A percentile compares a stretch with the other conserved stretches of the same genome.
phyloP scores from a whole-genome alignment of 2,113 vertebrate genomes.

The Ictalurus punctatus region DNA sequence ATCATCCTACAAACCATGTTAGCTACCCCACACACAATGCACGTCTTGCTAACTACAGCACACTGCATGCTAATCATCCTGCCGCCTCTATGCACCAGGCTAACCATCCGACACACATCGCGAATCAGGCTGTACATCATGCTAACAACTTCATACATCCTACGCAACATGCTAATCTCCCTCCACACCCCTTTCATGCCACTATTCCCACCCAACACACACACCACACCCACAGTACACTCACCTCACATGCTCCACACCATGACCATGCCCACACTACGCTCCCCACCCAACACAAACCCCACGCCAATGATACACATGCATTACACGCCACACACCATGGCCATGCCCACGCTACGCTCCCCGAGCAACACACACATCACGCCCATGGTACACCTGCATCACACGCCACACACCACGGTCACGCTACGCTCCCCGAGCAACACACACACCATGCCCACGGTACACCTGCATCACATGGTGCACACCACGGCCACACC shows the following conservation, averaged over 20 bases:
- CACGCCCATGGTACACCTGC: neutral
- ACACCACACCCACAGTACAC: neutral
- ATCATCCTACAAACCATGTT: constrained; percentile 12
- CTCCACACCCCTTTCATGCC: neutral
- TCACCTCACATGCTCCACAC: neutral
- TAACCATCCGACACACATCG: neutral
- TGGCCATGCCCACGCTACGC: neutral
- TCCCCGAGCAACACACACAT: neutral
- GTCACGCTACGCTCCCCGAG: neutral
- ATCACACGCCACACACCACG: neutral
- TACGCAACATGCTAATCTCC: neutral
- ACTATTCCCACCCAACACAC: neutral
- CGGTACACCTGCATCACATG: neutral
- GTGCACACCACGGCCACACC: neutral
- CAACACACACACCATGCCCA: neutral
- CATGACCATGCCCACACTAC: neutral
- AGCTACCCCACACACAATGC: neutral
- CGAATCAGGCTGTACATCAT: neutral
- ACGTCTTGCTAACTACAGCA: neutral
- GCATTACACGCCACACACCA: neutral
- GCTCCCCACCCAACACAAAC: constrained; percentile 4
- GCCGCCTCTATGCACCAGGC: neutral
- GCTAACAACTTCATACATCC: neutral
- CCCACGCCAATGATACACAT: neutral
- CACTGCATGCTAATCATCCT: neutral